Conservation (phyloP, 2,113 vertebrate species). For the Eupsittula cactorum region DNA sequence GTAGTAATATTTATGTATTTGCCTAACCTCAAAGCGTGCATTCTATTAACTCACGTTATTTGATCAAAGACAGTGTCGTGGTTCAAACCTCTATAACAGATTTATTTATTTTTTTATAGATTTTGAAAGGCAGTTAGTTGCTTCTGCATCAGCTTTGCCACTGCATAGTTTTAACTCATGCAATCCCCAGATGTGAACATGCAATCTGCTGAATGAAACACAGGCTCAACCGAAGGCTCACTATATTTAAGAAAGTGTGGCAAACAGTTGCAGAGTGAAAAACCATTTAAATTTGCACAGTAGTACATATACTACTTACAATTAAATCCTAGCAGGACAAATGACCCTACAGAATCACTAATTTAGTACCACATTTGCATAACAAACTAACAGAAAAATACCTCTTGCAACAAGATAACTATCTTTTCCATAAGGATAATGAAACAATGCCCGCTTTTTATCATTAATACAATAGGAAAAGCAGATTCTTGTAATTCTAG, state of each 20-base stretch:
- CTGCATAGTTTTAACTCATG: background rate
- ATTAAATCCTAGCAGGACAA: background rate
- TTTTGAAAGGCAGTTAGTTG: background rate
- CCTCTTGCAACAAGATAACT: background rate
- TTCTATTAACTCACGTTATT: background rate
- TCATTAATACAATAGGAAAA: background rate
- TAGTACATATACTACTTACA: background rate
- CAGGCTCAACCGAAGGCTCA: background rate
- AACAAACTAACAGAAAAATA: background rate
- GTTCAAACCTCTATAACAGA: background rate
- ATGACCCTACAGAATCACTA: background rate
- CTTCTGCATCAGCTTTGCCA: background rate
- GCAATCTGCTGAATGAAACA: background rate
- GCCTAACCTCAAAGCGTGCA: background rate
- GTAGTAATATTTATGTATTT: background rate
- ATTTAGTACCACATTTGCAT: background rate
- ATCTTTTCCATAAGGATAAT: background rate
- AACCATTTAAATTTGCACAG: background rate
- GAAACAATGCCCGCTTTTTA: background rate
- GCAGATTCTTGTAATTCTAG: background rate
- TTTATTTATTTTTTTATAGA: background rate
- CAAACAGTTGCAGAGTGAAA: background rate
- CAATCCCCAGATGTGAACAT: background rate
- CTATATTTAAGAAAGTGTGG: background rate
- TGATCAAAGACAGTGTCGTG: background rate